These are phyloP conservation scores for Silurus meridionalis DNA, from an alignment of 2,113 vertebrate genomes.

Conservation along the genomic window DNA sequence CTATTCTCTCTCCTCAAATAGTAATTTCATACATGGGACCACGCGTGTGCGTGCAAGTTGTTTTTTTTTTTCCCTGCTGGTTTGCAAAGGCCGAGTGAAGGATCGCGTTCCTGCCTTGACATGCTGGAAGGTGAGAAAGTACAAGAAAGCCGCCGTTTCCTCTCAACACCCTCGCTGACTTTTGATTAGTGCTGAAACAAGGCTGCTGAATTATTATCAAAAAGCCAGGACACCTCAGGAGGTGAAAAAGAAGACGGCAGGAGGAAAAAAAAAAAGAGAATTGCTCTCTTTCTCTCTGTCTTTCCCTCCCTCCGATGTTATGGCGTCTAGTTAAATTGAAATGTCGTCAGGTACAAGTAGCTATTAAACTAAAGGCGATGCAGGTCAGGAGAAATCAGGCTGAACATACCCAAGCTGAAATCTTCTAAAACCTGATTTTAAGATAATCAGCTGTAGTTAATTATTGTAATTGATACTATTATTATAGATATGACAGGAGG, in stretches of 20 bases:
- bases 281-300: not conserved
- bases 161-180: constrained; percentile 68
- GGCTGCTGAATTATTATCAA: constrained; percentile 59
- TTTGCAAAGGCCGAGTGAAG: constrained; percentile 64
- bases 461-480: not conserved
- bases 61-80: constrained; percentile 43
- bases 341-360: constrained; percentile 44
- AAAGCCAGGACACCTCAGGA: constrained; percentile 58
- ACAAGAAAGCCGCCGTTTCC: constrained; percentile 34
- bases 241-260: constrained; percentile 45
- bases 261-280: not conserved
- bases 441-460: not conserved
- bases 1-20: constrained; percentile 64
- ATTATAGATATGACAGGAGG: not conserved
- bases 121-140: constrained; percentile 61
- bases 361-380: constrained; percentile 27
- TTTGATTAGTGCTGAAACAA: constrained; percentile 67
- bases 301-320: constrained; percentile 2
- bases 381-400: not conserved
- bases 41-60: not conserved
- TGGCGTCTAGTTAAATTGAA: constrained; percentile 55
- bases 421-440: not conserved
- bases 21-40: constrained; percentile 68
- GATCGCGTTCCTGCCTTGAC: constrained; percentile 65
- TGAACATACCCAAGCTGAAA: constrained; percentile 9